Percentiles rank a stretch among this genome's conserved stretches.
Evolutionary conservation across 2,888 invertebrate genomes (phyloP).

Genomic region (Caenorhabditis zanzibari): DNA sequence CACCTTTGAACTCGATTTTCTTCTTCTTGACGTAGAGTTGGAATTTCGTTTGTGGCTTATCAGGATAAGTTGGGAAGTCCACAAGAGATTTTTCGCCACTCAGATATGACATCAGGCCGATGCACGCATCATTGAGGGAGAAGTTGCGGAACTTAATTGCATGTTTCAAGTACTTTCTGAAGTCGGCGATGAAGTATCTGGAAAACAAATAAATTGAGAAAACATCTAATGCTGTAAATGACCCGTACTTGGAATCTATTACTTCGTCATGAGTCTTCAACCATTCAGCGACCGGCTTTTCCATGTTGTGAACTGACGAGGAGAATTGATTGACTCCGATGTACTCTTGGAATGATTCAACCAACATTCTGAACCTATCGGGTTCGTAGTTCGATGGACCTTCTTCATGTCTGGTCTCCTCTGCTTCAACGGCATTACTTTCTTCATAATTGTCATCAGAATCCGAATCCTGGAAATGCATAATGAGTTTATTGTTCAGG

Average conservation of each 20-base stretch:
- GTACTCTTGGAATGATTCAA: slow-evolving; percentile 25
- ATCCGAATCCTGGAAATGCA: slow-evolving; percentile 42
- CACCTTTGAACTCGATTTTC: not conserved
- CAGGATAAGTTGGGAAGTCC: slow-evolving; percentile 28
- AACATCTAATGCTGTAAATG: not conserved
- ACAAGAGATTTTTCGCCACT: slow-evolving; percentile 23
- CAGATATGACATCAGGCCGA: not conserved
- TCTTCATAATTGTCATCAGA: slow-evolving; percentile 30
- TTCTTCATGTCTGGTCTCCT: slow-evolving; percentile 4
- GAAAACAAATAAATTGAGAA: not conserved
- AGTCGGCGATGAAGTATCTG: slow-evolving; percentile 39
- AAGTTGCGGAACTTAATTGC: slow-evolving; percentile 16
- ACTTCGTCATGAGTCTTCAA: not conserved
- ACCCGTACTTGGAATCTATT: slow-evolving; percentile 31
- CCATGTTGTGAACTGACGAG: slow-evolving; percentile 26
- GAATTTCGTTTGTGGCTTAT: slow-evolving; percentile 9
- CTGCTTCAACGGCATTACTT: not conserved
- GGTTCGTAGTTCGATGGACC: slow-evolving; percentile 29
- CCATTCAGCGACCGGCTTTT: slow-evolving; percentile 41
- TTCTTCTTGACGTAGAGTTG: slow-evolving; percentile 40
- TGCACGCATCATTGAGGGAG: slow-evolving; percentile 6
- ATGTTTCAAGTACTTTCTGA: slow-evolving; percentile 31
- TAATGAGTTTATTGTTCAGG: not conserved
- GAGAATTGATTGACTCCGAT: not conserved
- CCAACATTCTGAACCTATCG: slow-evolving; percentile 27